Conservation (phyloP, 2,888 invertebrate genomes). For the Lamproptera curius region DNA sequence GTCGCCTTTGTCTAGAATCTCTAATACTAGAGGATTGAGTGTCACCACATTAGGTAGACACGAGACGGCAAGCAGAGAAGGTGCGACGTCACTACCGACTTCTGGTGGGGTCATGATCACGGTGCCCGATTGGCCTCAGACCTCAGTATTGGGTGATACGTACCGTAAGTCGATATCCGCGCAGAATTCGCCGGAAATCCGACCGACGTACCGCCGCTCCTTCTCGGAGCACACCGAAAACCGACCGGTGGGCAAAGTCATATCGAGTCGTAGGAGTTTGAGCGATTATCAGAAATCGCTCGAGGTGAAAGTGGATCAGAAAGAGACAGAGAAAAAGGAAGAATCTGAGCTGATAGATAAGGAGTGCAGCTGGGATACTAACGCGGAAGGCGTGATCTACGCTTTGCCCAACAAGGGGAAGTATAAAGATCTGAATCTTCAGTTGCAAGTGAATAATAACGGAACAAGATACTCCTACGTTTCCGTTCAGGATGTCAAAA, state of each 20-base stretch:
- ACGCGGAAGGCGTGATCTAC: conserved; percentile 73
- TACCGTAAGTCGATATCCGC: conserved; percentile 63
- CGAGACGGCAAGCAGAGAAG: conserved; percentile 56
- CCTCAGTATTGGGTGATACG: conserved; percentile 48
- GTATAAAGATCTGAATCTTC: conserved; percentile 69
- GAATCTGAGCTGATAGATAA: conserved; percentile 72
- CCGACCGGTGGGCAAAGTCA: conserved; percentile 62
- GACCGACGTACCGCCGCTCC: conserved; percentile 66
- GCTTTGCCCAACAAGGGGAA: conserved; percentile 73
- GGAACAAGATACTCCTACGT: conserved; percentile 71
- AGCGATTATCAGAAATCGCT: conserved; percentile 67
- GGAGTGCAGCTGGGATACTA: conserved; percentile 78
- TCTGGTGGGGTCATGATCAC: conserved; percentile 81
- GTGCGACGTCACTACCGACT: conserved; percentile 61
- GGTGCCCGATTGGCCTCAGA: conserved; percentile 80
- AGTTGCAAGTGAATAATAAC: conserved; percentile 70
- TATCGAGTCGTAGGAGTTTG: conserved; percentile 66
- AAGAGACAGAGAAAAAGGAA: conserved; percentile 57
- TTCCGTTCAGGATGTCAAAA: conserved; percentile 66
- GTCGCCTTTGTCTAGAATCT: conserved; percentile 52
- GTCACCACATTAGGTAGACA: conserved; percentile 69
- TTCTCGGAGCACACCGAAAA: conserved; percentile 67
- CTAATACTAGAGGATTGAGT: conserved; percentile 63
- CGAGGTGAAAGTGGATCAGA: conserved; percentile 44
- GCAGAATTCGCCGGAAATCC: conserved; percentile 66